Evolutionary conservation across 2,888 invertebrate species (phyloP).

Genomic region (Frankliniella fusca): DNA sequence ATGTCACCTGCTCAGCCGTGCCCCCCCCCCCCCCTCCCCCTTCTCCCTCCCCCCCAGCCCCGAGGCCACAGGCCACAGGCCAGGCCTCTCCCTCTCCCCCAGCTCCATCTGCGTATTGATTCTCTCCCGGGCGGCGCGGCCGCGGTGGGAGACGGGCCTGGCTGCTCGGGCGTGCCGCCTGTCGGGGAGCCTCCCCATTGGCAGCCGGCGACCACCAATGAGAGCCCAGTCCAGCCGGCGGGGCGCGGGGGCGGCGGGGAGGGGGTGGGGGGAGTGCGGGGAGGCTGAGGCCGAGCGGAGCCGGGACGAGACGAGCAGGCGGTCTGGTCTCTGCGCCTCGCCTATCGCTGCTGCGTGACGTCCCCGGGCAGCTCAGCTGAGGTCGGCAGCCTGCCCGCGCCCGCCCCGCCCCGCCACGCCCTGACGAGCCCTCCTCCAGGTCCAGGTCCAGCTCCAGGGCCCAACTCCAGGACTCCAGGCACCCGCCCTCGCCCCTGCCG

Average conservation of each 20-base stretch:
- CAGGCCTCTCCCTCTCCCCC: too few species aligned
- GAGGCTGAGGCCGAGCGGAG: not conserved
- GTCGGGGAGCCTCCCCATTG: not conserved
- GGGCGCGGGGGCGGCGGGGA: slow-evolving; percentile 7
- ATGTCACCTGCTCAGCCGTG: too few species aligned
- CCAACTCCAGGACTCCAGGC: not conserved
- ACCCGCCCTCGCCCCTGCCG: not conserved
- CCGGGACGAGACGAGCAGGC: not conserved
- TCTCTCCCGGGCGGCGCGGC: not conserved
- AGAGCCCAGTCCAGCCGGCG: not conserved
- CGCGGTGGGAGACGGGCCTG: not conserved
- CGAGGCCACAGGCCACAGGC: too few species aligned
- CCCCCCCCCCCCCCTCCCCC: too few species aligned
- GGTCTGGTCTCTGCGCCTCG: not conserved
- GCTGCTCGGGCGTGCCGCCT: slow-evolving; percentile 17
- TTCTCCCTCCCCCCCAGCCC: too few species aligned
- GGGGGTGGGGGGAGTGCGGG: not conserved
- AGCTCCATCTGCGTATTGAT: too few species aligned
- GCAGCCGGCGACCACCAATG: not conserved
- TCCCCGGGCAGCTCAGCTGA: not conserved
- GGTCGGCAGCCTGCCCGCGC: not conserved
- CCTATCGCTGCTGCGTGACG: too few species aligned
- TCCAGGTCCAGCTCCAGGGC: not conserved
- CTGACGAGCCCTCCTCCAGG: not conserved
- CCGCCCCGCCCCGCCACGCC: not conserved